These are phyloP conservation scores for Hippolais icterina DNA, from an alignment of 2,113 vertebrate genomes.

Conservation along the genomic window DNA sequence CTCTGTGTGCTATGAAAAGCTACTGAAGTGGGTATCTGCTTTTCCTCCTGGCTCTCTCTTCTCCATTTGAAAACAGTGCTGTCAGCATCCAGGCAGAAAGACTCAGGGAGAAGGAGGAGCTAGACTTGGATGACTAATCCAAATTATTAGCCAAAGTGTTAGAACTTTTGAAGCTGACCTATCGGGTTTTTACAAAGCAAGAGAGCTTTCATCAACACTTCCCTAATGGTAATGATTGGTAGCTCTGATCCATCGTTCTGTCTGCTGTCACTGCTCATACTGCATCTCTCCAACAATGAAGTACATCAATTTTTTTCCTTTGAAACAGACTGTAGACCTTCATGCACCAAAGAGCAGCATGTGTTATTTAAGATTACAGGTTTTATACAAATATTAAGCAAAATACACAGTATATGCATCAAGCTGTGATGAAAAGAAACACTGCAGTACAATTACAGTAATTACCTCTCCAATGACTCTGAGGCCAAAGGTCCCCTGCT, in stretches of 20 bases:
- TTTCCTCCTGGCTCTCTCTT: background rate
- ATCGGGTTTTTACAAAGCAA: background rate
- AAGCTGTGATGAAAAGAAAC: background rate
- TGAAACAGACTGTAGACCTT: background rate
- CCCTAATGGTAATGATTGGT: background rate
- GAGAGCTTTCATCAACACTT: background rate
- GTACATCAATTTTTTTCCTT: background rate
- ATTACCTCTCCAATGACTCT: background rate
- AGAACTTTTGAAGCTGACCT: background rate
- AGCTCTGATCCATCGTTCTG: background rate
- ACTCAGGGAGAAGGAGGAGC: background rate
- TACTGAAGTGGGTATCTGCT: background rate
- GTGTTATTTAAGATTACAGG: background rate
- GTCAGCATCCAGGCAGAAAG: background rate
- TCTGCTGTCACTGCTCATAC: background rate
- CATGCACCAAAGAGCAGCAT: background rate
- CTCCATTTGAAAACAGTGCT: background rate
- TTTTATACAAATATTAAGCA: background rate
- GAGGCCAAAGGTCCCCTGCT: background rate
- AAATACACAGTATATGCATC: background rate
- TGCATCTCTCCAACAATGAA: background rate
- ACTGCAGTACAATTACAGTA: background rate
- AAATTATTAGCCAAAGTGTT: background rate
- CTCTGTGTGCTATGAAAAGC: background rate
- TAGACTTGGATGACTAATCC: background rate